phyloP scores from a whole-genome alignment of 2,888 invertebrate genomes.

The Philhelius pedissequus region DNA sequence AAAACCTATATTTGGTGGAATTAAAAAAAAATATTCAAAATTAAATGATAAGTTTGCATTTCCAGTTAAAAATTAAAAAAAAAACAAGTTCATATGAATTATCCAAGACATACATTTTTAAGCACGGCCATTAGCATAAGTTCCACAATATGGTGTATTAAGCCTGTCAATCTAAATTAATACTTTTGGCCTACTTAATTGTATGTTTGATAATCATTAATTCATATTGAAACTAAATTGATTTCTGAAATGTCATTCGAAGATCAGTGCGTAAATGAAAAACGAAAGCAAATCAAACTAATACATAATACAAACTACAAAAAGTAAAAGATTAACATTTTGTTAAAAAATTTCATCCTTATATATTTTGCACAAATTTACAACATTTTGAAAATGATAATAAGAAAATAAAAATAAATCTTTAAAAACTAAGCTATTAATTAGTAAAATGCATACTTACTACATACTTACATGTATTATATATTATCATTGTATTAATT shows the following conservation, averaged over 20 bases:
- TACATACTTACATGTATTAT: background rate
- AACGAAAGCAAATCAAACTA: background rate
- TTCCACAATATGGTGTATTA: no score
- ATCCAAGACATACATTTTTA: no score
- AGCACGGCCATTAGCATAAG: no score
- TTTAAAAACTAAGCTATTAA: constrained; percentile 17
- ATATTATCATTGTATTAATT: background rate
- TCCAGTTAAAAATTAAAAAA: no score
- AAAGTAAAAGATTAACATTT: background rate
- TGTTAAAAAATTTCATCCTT: background rate
- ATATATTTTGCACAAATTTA: constrained; percentile 25
- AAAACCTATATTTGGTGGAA: background rate
- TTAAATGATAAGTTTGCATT: no score
- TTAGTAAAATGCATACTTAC: background rate
- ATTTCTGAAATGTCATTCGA: constrained; percentile 16
- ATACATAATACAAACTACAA: background rate
- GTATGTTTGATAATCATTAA: no score
- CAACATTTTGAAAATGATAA: constrained; percentile 15
- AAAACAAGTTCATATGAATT: no score
- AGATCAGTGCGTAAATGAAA: constrained; percentile 3
- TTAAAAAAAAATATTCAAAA: no score
- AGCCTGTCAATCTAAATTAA: no score
- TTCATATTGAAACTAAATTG: no score
- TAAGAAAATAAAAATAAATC: constrained; percentile 6
- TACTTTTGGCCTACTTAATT: no score